A percentile compares a stretch with the other conserved stretches of the same genome.
These are phyloP conservation scores for Drosophila tropicalis DNA, from an alignment of 1,140 invertebrate species.

Conservation along the genomic window DNA sequence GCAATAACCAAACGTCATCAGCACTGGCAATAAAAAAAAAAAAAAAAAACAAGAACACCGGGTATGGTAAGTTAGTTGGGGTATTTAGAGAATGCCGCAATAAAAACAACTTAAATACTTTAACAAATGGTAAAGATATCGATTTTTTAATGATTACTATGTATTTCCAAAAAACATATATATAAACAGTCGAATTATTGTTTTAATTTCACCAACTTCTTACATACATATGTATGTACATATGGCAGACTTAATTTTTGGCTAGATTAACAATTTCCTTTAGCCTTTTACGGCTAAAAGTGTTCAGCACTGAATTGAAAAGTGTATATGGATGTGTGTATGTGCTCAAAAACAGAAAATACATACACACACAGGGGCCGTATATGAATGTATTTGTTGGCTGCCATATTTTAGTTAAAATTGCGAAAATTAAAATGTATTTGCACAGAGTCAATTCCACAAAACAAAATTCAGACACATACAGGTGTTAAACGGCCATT, in stretches of 20 bases:
- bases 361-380: not conserved
- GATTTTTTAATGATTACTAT: too few species aligned
- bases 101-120: too few species aligned
- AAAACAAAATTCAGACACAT: constrained; percentile 33
- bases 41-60: not conserved
- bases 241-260: too few species aligned
- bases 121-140: too few species aligned
- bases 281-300: not conserved
- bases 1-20: constrained; percentile 57
- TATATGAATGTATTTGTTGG: constrained; percentile 20
- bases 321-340: not conserved
- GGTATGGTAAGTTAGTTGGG: constrained; percentile 42
- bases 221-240: too few species aligned
- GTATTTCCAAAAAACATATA: too few species aligned
- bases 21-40: not conserved
- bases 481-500: constrained; percentile 44
- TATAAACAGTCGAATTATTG: too few species aligned
- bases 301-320: constrained; percentile 12
- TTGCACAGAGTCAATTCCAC: constrained; percentile 43
- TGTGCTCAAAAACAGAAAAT: constrained; percentile 16
- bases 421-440: constrained; percentile 75
- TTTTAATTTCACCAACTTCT: too few species aligned
- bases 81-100: constrained; percentile 20
- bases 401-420: constrained; percentile 59
- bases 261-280: not conserved